A percentile compares a stretch with the other conserved stretches of the same genome.
These are phyloP conservation scores for Suillia variegata DNA, from an alignment of 2,888 invertebrate species.

Conservation along the genomic window DNA sequence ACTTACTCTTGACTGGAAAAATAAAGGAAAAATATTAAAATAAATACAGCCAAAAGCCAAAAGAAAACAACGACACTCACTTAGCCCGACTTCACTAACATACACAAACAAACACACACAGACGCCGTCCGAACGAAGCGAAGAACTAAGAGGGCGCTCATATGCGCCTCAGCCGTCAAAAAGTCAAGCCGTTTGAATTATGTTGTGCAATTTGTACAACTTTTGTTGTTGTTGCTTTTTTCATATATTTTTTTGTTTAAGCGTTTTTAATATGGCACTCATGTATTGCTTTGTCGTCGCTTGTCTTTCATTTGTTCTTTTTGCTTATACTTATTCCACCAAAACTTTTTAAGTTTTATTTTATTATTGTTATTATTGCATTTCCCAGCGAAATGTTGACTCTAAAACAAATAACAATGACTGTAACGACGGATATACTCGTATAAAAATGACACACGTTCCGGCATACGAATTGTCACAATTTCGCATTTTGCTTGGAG, in stretches of 20 bases:
- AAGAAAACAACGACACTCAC: background rate
- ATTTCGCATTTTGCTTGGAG: constrained; percentile 24
- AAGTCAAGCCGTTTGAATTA: constrained; percentile 55
- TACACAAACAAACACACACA: background rate
- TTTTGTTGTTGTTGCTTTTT: too few species aligned
- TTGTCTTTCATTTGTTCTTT: constrained; percentile 20
- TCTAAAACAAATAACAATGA: constrained; percentile 1
- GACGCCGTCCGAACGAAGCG: too few species aligned
- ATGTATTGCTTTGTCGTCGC: constrained; percentile 23
- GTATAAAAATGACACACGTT: constrained; percentile 34
- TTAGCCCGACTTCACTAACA: background rate
- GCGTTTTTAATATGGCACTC: constrained; percentile 4
- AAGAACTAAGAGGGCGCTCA: background rate
- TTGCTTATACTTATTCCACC: constrained; percentile 36
- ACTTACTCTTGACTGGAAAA: too few species aligned
- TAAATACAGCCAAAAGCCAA: background rate
- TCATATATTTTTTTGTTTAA: background rate
- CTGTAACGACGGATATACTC: background rate
- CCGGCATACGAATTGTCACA: constrained; percentile 32
- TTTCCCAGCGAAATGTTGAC: constrained; percentile 28
- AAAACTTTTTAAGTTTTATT: constrained; percentile 41
- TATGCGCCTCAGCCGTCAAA: constrained; percentile 33
- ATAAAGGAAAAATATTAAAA: background rate
- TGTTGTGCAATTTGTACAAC: constrained; percentile 53
- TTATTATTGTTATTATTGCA: constrained; percentile 45